Percentiles rank a stretch among this genome's conserved stretches.
phyloP scores from a whole-genome alignment of 2,797 vertebrate genomes.

The Tympanoctomys barrerae region DNA sequence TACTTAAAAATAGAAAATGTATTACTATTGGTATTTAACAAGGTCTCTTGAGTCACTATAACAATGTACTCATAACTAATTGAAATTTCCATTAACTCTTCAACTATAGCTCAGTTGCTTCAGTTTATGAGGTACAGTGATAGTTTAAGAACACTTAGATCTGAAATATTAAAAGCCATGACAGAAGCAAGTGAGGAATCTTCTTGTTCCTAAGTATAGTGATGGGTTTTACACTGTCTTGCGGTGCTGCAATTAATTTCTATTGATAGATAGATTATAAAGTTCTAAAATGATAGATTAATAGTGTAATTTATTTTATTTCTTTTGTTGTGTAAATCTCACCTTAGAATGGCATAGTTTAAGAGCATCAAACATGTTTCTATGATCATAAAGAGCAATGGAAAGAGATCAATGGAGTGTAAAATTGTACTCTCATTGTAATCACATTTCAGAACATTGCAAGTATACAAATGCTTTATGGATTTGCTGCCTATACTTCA shows the following conservation, averaged over 20 bases:
- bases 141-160: not conserved
- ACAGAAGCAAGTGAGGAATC: conserved; percentile 33
- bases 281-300: not conserved
- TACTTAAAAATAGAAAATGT: not conserved
- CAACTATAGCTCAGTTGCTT: not conserved
- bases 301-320: conserved; percentile 47
- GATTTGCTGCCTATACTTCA: conserved; percentile 47
- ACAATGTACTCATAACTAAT: conserved; percentile 36
- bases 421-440: not conserved
- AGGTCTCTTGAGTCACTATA: not conserved
- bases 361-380: not conserved
- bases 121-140: conserved; percentile 3
- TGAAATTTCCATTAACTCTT: conserved; percentile 38
- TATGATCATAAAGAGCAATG: not conserved
- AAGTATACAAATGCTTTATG: conserved; percentile 55
- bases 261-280: conserved; percentile 6
- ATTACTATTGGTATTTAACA: not conserved
- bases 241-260: conserved; percentile 23
- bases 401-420: not conserved
- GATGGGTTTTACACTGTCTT: conserved; percentile 3
- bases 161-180: conserved; percentile 40
- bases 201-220: not conserved
- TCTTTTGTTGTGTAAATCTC: conserved; percentile 47
- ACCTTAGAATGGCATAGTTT: conserved; percentile 60
- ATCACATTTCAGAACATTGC: conserved; percentile 28